Base-by-base conservation (phyloP, 2,113 vertebrate genomes). In the Periophthalmodon schlosseri region DNA sequence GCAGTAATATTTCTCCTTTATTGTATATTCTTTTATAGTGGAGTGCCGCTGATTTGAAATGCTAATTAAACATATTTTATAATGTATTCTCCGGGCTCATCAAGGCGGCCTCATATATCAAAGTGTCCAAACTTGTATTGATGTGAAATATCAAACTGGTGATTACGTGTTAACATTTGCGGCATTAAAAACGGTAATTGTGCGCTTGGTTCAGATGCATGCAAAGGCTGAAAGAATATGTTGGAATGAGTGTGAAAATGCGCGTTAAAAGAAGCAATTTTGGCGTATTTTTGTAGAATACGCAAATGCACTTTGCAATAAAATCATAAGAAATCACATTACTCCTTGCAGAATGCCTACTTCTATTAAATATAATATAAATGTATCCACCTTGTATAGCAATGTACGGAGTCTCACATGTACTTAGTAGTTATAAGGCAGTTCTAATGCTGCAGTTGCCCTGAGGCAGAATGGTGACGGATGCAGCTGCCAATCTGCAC, bases 51-150 rank as follows among this genome's bases (percentile, higher is more conserved):
- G 87, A 94, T 94, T 93, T 92, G 92, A 94, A 93, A 94, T 94
- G 92, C 91, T 94, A 94, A 94, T 94, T 93, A 92, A 93, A 92
- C 88, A 93, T 91, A 93, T 94, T 93, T 93, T 91, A 93, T 92
- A 34, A 94, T 93, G 91, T 91, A 93, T 94, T 93, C 93, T 80
- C 90, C 68, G 74, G 77, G 82, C 90, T 94, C 91, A 93, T 94
- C 90, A 91, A 93, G 91, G 89, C 91, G 78, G 84, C 75, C 91
- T 88, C 86, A 74, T 91, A 91, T 94, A 94, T 94, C 94, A 94
- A 94, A 94, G 92, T 92, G 87, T 81, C 90, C 84, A 91, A 91
- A 92, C 85, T 91, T 92, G 92, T 92, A 94, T 93, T 94, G 93
- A 93, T 94, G 93, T 92, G 74, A 81, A 86, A 92, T 91, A 93